phyloP scores from a whole-genome alignment of 2,113 vertebrate genomes.

The Python bivittatus region DNA sequence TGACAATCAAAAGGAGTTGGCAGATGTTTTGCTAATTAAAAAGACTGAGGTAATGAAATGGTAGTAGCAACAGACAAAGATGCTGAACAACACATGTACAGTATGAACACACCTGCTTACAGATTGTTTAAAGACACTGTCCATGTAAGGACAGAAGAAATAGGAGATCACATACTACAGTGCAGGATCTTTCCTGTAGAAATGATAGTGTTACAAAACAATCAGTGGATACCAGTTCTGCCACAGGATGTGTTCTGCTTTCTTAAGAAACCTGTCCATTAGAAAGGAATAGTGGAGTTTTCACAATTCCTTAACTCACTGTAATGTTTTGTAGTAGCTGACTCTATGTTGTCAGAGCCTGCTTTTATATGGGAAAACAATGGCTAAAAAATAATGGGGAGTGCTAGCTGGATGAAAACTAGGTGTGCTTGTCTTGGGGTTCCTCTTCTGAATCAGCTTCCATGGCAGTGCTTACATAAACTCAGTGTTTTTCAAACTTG shows the following conservation, averaged over 20 bases:
- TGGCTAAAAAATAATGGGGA: no score
- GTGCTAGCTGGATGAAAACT: no score
- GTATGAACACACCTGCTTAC: slow-evolving; percentile 51
- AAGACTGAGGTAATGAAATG: slow-evolving; percentile 73
- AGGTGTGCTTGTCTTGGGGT: no score
- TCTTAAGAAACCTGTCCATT: not conserved
- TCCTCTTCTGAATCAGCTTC: no score
- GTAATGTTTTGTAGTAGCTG: no score
- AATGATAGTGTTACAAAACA: not conserved
- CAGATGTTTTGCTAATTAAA: slow-evolving; percentile 77
- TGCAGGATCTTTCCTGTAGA: not conserved
- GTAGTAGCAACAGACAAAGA: slow-evolving; percentile 43
- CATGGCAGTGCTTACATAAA: no score
- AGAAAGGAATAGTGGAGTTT: not conserved
- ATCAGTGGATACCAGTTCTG: not conserved
- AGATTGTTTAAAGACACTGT: slow-evolving; percentile 19
- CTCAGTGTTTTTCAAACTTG: no score
- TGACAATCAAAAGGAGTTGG: slow-evolving; percentile 65
- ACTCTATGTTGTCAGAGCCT: no score
- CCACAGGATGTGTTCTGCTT: not conserved
- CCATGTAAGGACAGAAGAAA: not conserved
- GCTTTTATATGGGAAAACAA: no score
- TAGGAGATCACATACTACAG: not conserved
- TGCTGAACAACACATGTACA: slow-evolving; percentile 21
- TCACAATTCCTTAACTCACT: not conserved